phyloP scores from a whole-genome alignment of 2,113 vertebrate genomes.

The Dromaius novaehollandiae region DNA sequence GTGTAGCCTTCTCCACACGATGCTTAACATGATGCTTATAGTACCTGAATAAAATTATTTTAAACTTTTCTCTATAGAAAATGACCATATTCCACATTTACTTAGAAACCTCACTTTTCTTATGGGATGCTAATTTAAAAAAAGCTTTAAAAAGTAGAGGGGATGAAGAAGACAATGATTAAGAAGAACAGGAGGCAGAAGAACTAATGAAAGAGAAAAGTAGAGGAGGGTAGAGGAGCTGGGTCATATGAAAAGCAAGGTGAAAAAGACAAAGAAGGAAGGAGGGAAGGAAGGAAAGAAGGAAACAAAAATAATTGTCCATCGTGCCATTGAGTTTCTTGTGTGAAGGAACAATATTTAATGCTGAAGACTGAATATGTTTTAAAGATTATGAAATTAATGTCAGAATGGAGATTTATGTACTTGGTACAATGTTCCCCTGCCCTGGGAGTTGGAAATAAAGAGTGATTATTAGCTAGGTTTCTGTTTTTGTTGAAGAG shows the following conservation, averaged over 20 bases:
- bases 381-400: conserved; percentile 66
- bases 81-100: not conserved
- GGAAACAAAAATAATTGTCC: conserved; percentile 28
- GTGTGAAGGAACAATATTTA: conserved; percentile 43
- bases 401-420: conserved; percentile 65
- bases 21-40: not conserved
- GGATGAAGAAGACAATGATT: not conserved
- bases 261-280: not conserved
- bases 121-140: not conserved
- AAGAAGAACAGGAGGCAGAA: not conserved
- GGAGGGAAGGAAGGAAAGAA: not conserved
- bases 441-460: conserved; percentile 51
- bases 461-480: conserved; percentile 63
- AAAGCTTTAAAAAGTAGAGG: not conserved
- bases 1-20: not conserved
- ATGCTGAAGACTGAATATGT: conserved; percentile 41
- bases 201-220: not conserved
- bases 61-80: not conserved
- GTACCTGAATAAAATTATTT: not conserved
- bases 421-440: conserved; percentile 50
- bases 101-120: not conserved
- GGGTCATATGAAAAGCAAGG: not conserved
- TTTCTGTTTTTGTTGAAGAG: conserved; percentile 73
- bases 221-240: not conserved
- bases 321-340: not conserved